Percentiles rank a stretch among this genome's conserved stretches.
Conservation (phyloP, 92 coral and sea anemone species). For the Porites rus region DNA sequence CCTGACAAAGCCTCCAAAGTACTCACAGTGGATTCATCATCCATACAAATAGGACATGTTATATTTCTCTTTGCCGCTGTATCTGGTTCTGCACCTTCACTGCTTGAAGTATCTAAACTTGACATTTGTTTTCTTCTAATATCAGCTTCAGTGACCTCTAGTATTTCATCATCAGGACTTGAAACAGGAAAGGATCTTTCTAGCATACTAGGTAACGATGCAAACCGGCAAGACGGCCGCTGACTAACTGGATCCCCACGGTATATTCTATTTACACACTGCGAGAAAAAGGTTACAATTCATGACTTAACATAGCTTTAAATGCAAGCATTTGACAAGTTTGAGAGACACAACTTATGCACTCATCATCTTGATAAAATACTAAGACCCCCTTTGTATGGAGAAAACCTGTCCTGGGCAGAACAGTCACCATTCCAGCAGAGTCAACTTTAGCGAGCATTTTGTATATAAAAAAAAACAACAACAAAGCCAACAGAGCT, state of each 20-base stretch:
- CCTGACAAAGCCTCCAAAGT: not conserved
- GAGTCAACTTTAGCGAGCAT: too few species aligned
- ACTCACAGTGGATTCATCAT: slow-evolving; percentile 79
- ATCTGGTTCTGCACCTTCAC: slow-evolving; percentile 16
- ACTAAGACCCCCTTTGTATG: too few species aligned
- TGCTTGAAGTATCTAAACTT: slow-evolving; percentile 13
- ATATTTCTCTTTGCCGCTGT: slow-evolving; percentile 48
- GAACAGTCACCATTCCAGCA: too few species aligned
- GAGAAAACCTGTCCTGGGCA: too few species aligned
- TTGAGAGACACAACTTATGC: too few species aligned
- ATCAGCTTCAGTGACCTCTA: slow-evolving; percentile 32
- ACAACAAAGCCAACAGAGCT: too few species aligned
- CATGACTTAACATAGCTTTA: not conserved
- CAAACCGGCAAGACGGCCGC: slow-evolving; percentile 70
- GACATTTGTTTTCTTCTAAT: not conserved
- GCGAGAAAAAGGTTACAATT: not conserved
- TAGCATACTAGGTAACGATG: slow-evolving; percentile 26
- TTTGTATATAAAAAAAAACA: too few species aligned
- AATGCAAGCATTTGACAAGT: too few species aligned
- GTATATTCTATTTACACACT: slow-evolving; percentile 76
- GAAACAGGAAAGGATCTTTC: not conserved
- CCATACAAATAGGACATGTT: slow-evolving; percentile 93
- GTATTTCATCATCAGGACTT: slow-evolving; percentile 39
- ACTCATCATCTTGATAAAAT: too few species aligned
- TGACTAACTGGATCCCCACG: slow-evolving; percentile 52